A percentile compares a stretch with the other conserved stretches of the same genome.
Conservation (phyloP, 2,113 vertebrate species). For the Pterocles burchelli region DNA sequence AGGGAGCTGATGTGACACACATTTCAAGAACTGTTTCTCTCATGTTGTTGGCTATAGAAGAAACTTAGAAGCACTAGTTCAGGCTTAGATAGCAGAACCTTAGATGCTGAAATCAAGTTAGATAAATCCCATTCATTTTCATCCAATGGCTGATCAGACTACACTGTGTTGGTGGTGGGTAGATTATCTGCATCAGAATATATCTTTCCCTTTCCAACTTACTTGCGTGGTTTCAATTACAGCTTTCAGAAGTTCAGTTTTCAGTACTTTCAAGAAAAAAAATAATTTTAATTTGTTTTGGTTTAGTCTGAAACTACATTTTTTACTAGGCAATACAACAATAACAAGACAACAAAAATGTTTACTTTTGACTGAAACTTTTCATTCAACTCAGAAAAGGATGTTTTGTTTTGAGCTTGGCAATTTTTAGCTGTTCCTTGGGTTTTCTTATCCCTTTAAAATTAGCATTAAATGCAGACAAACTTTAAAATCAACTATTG, state of each 20-base stretch:
- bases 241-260: constrained; percentile 27
- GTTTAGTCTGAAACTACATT: constrained; percentile 16
- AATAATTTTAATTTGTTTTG: constrained; percentile 27
- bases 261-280: constrained; percentile 30
- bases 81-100: not conserved
- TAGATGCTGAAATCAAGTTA: not conserved
- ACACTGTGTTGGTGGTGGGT: not conserved
- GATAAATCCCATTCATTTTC: not conserved
- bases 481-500: not conserved
- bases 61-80: not conserved
- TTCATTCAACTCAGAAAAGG: constrained; percentile 32
- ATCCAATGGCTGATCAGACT: not conserved
- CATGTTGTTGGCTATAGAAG: not conserved
- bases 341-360: constrained; percentile 34
- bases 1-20: not conserved
- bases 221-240: constrained; percentile 31
- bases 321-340: constrained; percentile 25
- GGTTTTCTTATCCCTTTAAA: not conserved
- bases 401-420: not conserved
- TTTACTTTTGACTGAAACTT: constrained; percentile 43
- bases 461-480: not conserved
- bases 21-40: not conserved
- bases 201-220: not conserved
- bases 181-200: not conserved
- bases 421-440: not conserved